Conservation (phyloP, 2,113 vertebrate species). For the Callipepla californica region DNA sequence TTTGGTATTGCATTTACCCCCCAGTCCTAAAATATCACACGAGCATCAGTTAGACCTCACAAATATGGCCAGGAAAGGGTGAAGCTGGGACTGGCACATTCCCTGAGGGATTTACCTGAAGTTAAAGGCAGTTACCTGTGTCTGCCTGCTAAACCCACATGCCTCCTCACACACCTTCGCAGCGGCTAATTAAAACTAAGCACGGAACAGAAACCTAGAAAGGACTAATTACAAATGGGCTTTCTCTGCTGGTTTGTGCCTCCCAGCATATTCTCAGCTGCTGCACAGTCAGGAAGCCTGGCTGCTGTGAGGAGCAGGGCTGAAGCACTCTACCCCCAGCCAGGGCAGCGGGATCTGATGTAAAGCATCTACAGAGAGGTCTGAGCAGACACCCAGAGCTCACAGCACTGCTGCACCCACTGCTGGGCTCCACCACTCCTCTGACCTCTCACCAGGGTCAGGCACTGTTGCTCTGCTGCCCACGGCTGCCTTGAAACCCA, state of each 20-base stretch:
- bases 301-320: rapidly evolving
- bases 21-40: rapidly evolving
- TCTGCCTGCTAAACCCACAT: neutral
- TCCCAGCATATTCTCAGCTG: neutral
- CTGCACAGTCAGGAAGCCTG: neutral
- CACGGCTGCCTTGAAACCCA: neutral
- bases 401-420: neutral
- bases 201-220: neutral
- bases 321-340: neutral
- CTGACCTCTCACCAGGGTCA: neutral
- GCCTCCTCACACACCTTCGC: neutral
- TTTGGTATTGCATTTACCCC: rapidly evolving
- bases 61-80: too few species aligned
- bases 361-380: neutral
- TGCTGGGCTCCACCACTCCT: neutral
- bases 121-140: neutral
- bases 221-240: too few species aligned
- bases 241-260: neutral
- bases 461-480: neutral
- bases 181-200: neutral
- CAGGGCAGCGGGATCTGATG: neutral
- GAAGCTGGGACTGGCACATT: neutral
- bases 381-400: neutral
- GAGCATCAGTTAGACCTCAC: neutral
- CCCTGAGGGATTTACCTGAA: too few species aligned